Evolutionary conservation across 2,797 vertebrate species (phyloP), one percentile per base, ranked within the genome.

Genomic region (Sebastes cheni): DNA sequence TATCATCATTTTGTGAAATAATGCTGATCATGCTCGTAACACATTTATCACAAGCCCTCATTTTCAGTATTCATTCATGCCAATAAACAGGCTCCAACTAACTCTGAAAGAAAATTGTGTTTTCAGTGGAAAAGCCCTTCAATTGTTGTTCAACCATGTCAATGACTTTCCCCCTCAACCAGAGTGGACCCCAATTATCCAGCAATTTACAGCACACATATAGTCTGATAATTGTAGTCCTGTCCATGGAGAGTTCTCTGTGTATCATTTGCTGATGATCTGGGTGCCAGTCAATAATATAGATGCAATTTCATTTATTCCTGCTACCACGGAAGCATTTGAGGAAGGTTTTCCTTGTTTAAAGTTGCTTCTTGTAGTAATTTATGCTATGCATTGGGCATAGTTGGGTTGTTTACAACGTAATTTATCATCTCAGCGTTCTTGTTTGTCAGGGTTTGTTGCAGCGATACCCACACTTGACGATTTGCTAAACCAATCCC

Each of bases 131-230:
- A 86, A 82, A 78, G 39, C 87, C 69, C 67, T 88, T 81, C 69
- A 77, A 42, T 74, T 87, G 72, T 86, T 81, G 88, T 86, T 91
- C 72, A 86, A 79, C 54, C 68, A 80, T 89, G 88, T 88, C 91
- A 89, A 80, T 77, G 82, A 81, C 83, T 87, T 86, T 36, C 60
- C 73, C 67, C 72, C 56, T 90, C 83, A 87, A 81, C 84, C 71
- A 71, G 79, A 88, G 73, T 83, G 84, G 77, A 42, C 64, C 61
- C 80, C 82, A 89, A 90, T 91, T 90, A 91, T 88, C 72, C 68
- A 54, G 36, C 54, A 23, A 86, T 89, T 91, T 90, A 52, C 82
- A 88, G 67, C 67, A 64, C 65, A 84, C 82, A 84, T 75, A 65
- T 73, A 60, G 72, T 80, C 71, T 89, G 81, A 88, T 88, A 79